These are phyloP conservation scores for Ctenomys sociabilis DNA, from an alignment of 2,113 vertebrate species.

Conservation along the genomic window DNA sequence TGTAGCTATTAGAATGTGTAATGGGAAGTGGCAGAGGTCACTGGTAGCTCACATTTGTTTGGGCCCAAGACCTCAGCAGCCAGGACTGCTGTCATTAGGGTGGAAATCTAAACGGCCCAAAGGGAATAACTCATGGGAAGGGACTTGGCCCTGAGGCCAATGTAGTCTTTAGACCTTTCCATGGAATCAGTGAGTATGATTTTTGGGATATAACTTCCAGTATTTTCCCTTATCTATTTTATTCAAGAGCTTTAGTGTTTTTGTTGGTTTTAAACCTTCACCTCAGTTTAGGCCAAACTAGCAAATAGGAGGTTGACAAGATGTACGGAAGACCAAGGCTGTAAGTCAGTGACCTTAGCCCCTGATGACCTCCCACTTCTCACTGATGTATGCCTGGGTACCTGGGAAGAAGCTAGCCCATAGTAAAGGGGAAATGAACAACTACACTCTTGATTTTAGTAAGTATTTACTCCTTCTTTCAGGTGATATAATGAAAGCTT, in stretches of 20 bases:
- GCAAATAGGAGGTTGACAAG: not conserved
- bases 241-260: not conserved
- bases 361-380: not conserved
- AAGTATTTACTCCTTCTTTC: not conserved
- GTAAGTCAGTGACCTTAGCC: not conserved
- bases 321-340: not conserved
- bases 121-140: not conserved
- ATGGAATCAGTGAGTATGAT: not conserved
- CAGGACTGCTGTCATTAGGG: not conserved
- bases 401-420: not conserved
- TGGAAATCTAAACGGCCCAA: not conserved
- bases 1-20: not conserved
- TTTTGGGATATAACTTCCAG: not conserved
- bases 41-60: not conserved
- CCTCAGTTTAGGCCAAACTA: not conserved
- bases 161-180: not conserved
- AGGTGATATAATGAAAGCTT: not conserved
- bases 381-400: not conserved
- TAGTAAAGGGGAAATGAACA: not conserved
- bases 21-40: not conserved
- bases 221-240: slow-evolving; percentile 14
- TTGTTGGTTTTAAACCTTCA: not conserved
- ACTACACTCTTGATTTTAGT: not conserved
- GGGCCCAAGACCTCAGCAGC: not conserved
- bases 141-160: not conserved